Base-by-base conservation (phyloP, 2,888 invertebrate species). In the Alloplasta piceator region DNA sequence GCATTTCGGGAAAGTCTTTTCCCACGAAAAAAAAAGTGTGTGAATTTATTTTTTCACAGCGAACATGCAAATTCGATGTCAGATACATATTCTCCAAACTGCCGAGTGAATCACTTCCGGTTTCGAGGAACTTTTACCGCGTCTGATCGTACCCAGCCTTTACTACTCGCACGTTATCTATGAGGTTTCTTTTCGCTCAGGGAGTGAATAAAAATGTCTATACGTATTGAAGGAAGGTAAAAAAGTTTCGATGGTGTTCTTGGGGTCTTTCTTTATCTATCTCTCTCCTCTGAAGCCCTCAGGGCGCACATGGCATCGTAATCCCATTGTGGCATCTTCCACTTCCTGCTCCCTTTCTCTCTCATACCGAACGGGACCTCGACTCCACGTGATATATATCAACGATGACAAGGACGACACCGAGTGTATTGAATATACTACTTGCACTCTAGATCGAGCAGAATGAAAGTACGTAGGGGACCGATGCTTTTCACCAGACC, bases 381-480 rank as follows among this genome's bases (percentile, higher is more conserved):
- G 43, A 41, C 36, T 12, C 61, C 43, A 38, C 55, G 73, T 26
- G 26, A 50, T 50, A 70, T 61, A 38, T 64, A 66, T 67, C 58
- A 39, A 48, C 26, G 75, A 63, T 56, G 64, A 70, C 58, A 52
- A 14, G 46, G 67, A 74, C 46, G 72, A 68, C 50, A 58, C 41
- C 43, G 48, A 61, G 61, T 80, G 76, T 80, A 80, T 80, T 81
- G 78, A 81, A 81, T 81, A 81, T 78, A 81, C 78, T 61, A 74
- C 78, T 78, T 81, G 81, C 74, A 81, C 81, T 81, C 71, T 81
- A 71, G 74, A 78, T 67, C 78, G 74, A 71, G 74, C 78, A 74
- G 78, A 74, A 74, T 81, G 66, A 39, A 81, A 66, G 61, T 74
- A 78, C 60, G 70, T 74, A 66, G 70, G 55, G 56, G 48, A 78